A percentile compares a stretch with the other conserved stretches of the same genome.
phyloP scores from a whole-genome alignment of 2,113 vertebrate species.

The Pardalotus punctatus region DNA sequence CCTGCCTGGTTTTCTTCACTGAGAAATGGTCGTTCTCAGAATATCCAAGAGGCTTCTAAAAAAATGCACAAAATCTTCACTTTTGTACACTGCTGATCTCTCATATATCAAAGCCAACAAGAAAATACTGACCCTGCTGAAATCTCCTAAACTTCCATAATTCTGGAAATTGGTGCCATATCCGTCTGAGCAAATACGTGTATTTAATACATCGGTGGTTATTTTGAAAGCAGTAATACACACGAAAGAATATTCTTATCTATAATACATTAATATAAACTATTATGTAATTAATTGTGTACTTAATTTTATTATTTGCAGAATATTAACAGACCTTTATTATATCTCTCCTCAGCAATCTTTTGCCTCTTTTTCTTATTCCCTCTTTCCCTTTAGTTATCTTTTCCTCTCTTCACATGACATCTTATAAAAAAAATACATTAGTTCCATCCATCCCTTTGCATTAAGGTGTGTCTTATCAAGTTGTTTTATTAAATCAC shows the following conservation, averaged over 20 bases:
- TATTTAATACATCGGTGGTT: neutral
- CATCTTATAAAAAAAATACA: neutral
- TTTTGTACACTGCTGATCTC: neutral
- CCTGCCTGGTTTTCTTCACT: neutral
- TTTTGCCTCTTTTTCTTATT: neutral
- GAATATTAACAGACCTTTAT: neutral
- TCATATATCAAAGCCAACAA: neutral
- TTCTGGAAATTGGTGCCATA: neutral
- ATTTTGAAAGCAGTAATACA: neutral
- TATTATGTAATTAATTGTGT: neutral
- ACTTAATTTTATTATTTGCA: neutral
- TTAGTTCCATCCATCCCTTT: neutral
- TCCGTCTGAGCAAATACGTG: neutral
- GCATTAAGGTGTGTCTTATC: neutral
- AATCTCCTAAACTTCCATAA: neutral
- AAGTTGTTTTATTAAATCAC: neutral
- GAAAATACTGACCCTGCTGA: neutral
- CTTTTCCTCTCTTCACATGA: neutral
- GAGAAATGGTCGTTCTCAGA: neutral
- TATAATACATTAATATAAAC: neutral
- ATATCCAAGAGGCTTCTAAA: neutral
- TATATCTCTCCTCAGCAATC: neutral
- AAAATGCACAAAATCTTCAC: neutral
- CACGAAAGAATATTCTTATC: neutral
- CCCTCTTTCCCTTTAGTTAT: neutral